Evolutionary conservation across 2,888 invertebrate genomes (phyloP), one percentile per base, ranked within the genome.

Genomic region (Tetramorium bicarinatum): DNA sequence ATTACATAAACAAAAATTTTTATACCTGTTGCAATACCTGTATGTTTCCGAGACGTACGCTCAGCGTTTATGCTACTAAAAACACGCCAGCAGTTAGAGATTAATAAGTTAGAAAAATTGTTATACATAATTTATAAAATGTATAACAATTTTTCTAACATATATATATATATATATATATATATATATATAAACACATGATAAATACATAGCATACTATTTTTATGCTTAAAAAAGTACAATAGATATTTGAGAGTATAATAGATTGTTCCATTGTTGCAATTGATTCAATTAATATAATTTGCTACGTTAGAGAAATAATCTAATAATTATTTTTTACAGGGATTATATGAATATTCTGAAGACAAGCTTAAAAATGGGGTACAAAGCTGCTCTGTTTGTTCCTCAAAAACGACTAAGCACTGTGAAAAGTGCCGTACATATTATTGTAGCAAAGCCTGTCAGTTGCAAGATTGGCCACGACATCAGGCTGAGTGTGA

Each of bases 381-480:
- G 9, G 69, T 89, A 59, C 91, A 92, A 4, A 87, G 71, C 29
- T 95, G 95, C 69, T n/a, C 83, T 8, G 80, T 62, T 41, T 93
- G 93, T 76, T 47, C 21, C 3, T 38, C 9, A 0, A 84, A 85
- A 18, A 61, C 83, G 9, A 87, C 87, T 0, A 90, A 88, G 38
- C 84, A 82, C 29, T 92, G 92, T 47, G 80, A 87, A 21, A 86
- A 41, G 18, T 94, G 94, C 71, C 62, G 49, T 9, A 88, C 84
- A 6, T 93, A 89, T 83, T 95, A 94, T 77, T 95, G 95, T 62
- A 91, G 90, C 54, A 87, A 80, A 72, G 44, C 71, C 0, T 95
- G 95, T 67, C 94, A 94, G 85, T 11, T 83, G 7, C 21, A 41
- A 11, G 93, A 94, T 85, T 95, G 94, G 95, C 82, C 91, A 1